Base-by-base conservation (phyloP, 2,113 vertebrate genomes). In the Indicator maculatus region DNA sequence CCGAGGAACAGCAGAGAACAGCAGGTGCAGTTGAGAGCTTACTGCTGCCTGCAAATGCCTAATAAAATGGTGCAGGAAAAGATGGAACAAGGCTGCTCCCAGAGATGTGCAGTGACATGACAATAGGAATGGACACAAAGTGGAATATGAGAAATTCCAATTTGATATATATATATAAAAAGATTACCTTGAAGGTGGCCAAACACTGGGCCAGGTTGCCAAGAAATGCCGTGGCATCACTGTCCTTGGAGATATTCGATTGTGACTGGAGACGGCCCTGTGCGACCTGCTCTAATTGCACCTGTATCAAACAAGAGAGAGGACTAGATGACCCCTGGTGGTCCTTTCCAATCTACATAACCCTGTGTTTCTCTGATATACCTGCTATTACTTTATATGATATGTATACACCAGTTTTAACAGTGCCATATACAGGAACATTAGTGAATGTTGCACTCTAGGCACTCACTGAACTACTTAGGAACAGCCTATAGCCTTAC, bases 241-340 rank as follows among this genome's bases (percentile, higher is more conserved):
- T 45, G 73, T 70, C 44, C 55, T 77, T 91, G 88, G 90, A 88
- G 53, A 58, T 4, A 55, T 3, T 66, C 85, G 79, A 93, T 6
- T 31, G 27, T 88, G 50, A 73, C 63, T 72, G 87, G 67, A 96
- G 44, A 75, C n/a, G 39, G 55, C 59, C 66, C 78, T 26, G n/a
- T 77, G 65, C 72, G 86, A 93, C 83, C 69, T 59, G 91, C 71
- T 83, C 26, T 87, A 91, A 87, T 17, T 72, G 78, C 84, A 86
- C 36, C 66, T 91, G 71, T 82, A 85, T 12, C 0, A 4, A 82
- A 64, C 38, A 86, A 63, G 36, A 95, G 53, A 55, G 9, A 93
- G 71, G 71, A 36, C 63, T 55, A 65, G 55, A 82, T 50, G 41
- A 86, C 23, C 66, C 36, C 8, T 6, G 71, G 67, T 2, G 10